A percentile compares a stretch with the other conserved stretches of the same genome.
Conservation (phyloP, 2,888 invertebrate species). For the Orthosia gothica region DNA sequence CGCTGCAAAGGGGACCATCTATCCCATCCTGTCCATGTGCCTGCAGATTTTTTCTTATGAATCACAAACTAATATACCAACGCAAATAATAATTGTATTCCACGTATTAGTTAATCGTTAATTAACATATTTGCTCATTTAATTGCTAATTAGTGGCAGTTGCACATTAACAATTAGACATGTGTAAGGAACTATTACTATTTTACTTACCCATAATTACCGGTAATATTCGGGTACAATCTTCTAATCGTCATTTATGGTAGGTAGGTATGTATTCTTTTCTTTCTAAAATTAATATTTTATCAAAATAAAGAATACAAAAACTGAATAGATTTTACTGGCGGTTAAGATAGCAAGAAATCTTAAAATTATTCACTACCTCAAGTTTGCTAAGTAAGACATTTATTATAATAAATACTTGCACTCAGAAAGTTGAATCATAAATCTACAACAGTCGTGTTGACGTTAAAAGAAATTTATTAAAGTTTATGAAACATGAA, state of each 20-base stretch:
- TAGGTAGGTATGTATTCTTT: no score
- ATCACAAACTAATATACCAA: neutral
- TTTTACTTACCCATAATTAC: no score
- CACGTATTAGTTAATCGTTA: neutral
- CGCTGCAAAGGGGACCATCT: no score
- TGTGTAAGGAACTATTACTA: no score
- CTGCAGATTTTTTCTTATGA: neutral
- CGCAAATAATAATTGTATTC: neutral
- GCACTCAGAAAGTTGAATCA: constrained; percentile 17
- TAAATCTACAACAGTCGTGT: constrained; percentile 1
- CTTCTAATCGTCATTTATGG: no score
- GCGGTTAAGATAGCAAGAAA: neutral
- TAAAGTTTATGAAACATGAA: constrained; percentile 15
- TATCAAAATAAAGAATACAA: neutral
- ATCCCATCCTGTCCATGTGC: neutral
- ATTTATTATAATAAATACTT: constrained; percentile 8
- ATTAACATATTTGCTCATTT: neutral
- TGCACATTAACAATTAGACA: neutral
- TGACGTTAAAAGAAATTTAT: constrained; percentile 13
- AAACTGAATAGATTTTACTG: neutral
- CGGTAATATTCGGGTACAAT: no score
- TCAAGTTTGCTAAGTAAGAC: neutral
- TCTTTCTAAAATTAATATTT: no score
- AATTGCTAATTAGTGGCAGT: neutral
- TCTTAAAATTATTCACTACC: neutral